Conservation (phyloP, 2,888 invertebrate genomes). For the Theretra japonica region DNA sequence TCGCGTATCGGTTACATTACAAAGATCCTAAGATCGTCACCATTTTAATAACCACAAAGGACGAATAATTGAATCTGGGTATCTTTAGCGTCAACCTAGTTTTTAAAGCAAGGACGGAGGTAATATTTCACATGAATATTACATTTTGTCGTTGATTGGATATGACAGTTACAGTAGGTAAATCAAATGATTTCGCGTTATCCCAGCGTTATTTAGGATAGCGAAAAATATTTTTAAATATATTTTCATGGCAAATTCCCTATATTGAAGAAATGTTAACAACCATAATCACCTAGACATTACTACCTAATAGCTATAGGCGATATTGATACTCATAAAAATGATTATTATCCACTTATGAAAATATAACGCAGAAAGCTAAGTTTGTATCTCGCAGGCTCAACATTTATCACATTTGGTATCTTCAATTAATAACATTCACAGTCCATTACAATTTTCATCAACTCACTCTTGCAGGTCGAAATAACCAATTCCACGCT, state of each 20-base stretch:
- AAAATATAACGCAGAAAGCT: no score
- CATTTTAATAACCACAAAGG: conserved; percentile 24
- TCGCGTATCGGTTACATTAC: conserved; percentile 8
- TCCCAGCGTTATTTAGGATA: no score
- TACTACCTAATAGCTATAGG: no score
- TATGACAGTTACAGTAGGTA: neutral
- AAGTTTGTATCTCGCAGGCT: no score
- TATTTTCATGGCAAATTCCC: no score
- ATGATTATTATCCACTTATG: no score
- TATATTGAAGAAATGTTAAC: no score
- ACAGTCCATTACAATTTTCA: neutral
- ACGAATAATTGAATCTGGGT: conserved; percentile 17
- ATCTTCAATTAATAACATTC: neutral
- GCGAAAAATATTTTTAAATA: no score
- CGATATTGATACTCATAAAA: no score
- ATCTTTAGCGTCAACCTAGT: neutral
- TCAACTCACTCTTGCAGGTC: neutral
- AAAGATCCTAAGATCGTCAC: neutral
- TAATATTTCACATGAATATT: neutral
- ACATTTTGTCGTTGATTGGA: neutral
- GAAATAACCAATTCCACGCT: neutral
- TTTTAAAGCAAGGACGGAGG: neutral
- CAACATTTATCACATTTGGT: neutral
- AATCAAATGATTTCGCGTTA: neutral
- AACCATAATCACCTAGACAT: no score